Evolutionary conservation across 2,888 invertebrate genomes (phyloP), one percentile per base, ranked within the genome.

Genomic region (Furcula furcula): DNA sequence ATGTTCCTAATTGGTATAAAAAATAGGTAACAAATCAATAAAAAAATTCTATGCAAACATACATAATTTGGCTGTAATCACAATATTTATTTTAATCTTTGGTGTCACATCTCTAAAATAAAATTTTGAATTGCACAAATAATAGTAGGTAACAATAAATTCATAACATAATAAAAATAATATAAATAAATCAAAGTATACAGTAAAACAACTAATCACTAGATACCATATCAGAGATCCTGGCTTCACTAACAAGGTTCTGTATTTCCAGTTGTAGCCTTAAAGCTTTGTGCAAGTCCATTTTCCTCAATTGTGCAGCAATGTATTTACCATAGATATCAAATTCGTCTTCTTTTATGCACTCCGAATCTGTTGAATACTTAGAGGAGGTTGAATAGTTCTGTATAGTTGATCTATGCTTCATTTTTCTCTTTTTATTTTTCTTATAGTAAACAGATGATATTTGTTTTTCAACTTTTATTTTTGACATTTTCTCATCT

Each of bases 241-340:
- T 67, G 2, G 80, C 79, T 52, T 73, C 66, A 48, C 77, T 76
- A 1, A 82, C 59, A 31, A 82, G 59, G 25, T 65, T 72, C 21
- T 81, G 79, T 47, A 82, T 78, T 38, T 74, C 65, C 11, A 79
- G 47, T 38, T 82, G 80, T 4, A 76, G 52, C 20, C 62, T 59
- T 34, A 82, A 39, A 11, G 81, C 80, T 42, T 65, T 77, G 4
- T 70, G 63, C 1, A 76, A 44, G 3, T 69, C 65, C 68, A 82
- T 72, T 42, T 67, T 64, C 25, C 80, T 67, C 21, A 82, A 36
- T 38, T 82, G 82, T 9, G 73, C 57, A 13, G 80, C 81, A 25
- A 82, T 76, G 46, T 67, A 79, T 51, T 77, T 79, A 2, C 80
- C 81, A 57, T 77, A 82, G 14, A 79, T 70, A 55, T 79, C 81